Evolutionary conservation across 2,113 vertebrate genomes (phyloP).

Genomic region (Aptenodytes patagonicus): DNA sequence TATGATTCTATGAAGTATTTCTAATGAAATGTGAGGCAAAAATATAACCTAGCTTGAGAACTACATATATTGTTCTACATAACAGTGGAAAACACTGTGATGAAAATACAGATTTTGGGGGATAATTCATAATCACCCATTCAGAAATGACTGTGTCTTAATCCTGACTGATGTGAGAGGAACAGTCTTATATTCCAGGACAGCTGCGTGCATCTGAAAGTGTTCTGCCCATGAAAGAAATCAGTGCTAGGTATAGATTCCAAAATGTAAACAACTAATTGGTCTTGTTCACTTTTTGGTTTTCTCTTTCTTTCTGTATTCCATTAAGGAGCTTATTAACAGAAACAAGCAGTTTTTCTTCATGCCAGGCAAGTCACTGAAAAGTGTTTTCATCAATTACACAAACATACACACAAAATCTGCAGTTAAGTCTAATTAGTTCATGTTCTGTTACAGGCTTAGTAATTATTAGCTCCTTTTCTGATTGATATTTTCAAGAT

Average conservation of each 20-base stretch:
- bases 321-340: constrained; percentile 1
- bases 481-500: constrained; percentile 73
- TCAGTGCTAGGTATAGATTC: background rate
- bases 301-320: constrained; percentile 12
- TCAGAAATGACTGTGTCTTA: background rate
- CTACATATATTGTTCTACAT: background rate
- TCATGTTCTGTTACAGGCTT: constrained; percentile 33
- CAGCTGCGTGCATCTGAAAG: background rate
- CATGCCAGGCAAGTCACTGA: constrained; percentile 39
- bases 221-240: background rate
- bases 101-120: fast-evolving
- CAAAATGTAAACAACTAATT: background rate
- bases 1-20: no score
- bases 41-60: background rate
- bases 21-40: background rate
- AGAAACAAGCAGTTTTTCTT: constrained; percentile 26
- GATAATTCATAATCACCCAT: background rate
- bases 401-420: constrained; percentile 55
- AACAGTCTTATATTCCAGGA: background rate
- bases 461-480: constrained; percentile 71
- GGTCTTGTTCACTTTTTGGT: background rate
- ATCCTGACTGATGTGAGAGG: background rate
- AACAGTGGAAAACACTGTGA: background rate
- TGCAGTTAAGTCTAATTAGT: constrained; percentile 69
- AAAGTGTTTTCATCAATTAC: constrained; percentile 64